Conservation (phyloP, 1,140 invertebrate genomes). For the Magallana angulata region DNA sequence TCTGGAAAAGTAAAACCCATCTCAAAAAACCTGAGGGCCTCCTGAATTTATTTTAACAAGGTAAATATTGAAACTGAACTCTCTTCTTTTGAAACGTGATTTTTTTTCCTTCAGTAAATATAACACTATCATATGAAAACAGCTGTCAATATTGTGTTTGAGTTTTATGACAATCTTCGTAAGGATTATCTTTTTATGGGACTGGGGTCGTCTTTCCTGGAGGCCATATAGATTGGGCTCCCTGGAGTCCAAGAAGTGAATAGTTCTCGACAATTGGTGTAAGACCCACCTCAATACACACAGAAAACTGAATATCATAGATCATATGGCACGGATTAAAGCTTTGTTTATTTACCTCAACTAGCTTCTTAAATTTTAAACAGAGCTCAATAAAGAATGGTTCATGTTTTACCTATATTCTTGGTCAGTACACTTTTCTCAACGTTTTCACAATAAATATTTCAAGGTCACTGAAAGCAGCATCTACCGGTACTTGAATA, state of each 20-base stretch:
- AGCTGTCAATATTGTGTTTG: conserved; percentile 27
- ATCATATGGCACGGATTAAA: too few relatives aligned
- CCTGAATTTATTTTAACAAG: neutral
- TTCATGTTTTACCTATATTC: too few relatives aligned
- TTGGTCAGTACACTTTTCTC: too few relatives aligned
- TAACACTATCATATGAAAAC: neutral
- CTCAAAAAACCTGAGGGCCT: neutral
- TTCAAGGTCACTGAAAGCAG: too few relatives aligned
- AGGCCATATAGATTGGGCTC: neutral
- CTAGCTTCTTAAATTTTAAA: too few relatives aligned
- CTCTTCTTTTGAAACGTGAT: neutral
- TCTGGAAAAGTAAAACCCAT: conserved; percentile 19
- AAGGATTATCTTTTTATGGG: neutral
- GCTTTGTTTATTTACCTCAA: too few relatives aligned
- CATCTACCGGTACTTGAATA: too few relatives aligned
- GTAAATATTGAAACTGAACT: neutral
- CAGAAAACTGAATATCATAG: too few relatives aligned
- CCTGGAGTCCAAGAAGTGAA: neutral
- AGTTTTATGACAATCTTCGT: neutral
- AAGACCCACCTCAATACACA: too few relatives aligned
- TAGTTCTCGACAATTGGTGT: neutral
- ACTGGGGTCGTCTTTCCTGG: neutral
- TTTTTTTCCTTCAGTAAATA: neutral
- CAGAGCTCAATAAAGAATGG: too few relatives aligned
- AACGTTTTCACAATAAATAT: too few relatives aligned